Evolutionary conservation across 1,140 invertebrate species (phyloP).

Genomic region (Brachionus asplanchnoidis): DNA sequence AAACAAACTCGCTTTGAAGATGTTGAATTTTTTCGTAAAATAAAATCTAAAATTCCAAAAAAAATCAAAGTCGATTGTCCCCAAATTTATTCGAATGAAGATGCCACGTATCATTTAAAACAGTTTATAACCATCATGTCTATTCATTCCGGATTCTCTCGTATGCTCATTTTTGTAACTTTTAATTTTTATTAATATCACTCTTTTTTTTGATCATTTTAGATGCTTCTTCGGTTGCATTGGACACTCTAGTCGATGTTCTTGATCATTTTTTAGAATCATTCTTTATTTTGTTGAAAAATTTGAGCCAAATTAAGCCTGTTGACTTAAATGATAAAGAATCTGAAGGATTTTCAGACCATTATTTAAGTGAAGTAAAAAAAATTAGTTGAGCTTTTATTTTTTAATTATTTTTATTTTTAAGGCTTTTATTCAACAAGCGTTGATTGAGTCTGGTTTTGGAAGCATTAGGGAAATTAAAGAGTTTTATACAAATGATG

Average conservation of each 20-base stretch:
- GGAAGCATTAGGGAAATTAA: constrained; percentile 11
- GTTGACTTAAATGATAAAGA: background rate
- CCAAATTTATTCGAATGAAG: background rate
- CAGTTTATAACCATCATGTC: constrained; percentile 25
- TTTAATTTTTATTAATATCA: background rate
- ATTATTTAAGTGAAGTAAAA: background rate
- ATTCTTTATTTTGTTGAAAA: constrained; percentile 23
- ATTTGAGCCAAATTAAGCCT: background rate
- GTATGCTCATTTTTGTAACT: background rate
- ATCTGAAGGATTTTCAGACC: background rate
- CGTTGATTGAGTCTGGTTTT: constrained; percentile 5
- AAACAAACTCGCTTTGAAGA: background rate
- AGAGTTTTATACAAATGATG: constrained; percentile 30
- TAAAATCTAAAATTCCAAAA: background rate
- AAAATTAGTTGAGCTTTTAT: background rate
- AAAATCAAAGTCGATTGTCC: background rate
- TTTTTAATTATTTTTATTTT: background rate
- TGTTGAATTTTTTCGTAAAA: constrained; percentile 22
- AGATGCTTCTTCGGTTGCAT: constrained; percentile 4
- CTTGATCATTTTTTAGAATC: constrained; percentile 30
- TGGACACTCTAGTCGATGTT: constrained; percentile 31
- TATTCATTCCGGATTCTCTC: background rate
- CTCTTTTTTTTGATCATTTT: background rate
- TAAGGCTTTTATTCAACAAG: constrained; percentile 14
- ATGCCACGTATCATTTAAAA: background rate